A percentile compares a stretch with the other conserved stretches of the same genome.
Evolutionary conservation across 2,797 vertebrate species (phyloP).

Genomic region (Eidolon dupreanum): DNA sequence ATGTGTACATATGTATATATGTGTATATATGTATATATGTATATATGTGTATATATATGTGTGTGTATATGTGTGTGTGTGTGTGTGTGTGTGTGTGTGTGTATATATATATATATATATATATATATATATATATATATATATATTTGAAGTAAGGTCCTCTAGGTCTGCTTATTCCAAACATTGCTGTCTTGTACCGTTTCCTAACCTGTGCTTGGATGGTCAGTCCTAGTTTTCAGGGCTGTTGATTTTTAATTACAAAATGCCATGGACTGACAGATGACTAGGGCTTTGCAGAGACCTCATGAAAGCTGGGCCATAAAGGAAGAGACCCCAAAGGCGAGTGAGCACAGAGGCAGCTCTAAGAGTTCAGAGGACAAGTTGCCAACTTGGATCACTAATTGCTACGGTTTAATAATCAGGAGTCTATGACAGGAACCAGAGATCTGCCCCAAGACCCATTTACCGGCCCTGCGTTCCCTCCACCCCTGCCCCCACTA

Average conservation of each 20-base stretch:
- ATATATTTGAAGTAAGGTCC: not conserved
- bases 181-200: not conserved
- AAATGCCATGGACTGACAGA: not conserved
- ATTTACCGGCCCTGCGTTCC: not conserved
- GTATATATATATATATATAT: too few relatives aligned
- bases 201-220: not conserved
- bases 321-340: conserved; percentile 6
- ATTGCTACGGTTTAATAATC: conserved; percentile 49
- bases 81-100: too few relatives aligned
- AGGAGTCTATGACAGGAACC: not conserved
- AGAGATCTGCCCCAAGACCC: not conserved
- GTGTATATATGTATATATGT: too few relatives aligned
- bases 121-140: too few relatives aligned
- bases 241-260: conserved; percentile 38
- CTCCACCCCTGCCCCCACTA: too few relatives aligned
- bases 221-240: not conserved
- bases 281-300: not conserved
- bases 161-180: conserved; percentile 9
- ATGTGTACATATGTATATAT: too few relatives aligned
- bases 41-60: too few relatives aligned
- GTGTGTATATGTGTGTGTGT: too few relatives aligned
- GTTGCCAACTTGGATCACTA: not conserved
- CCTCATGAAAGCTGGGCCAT: not conserved
- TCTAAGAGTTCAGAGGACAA: not conserved
- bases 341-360: not conserved